These are phyloP conservation scores for Actinia tenebrosa DNA, from an alignment of 64 coral and sea anemone genomes.

Conservation along the genomic window DNA sequence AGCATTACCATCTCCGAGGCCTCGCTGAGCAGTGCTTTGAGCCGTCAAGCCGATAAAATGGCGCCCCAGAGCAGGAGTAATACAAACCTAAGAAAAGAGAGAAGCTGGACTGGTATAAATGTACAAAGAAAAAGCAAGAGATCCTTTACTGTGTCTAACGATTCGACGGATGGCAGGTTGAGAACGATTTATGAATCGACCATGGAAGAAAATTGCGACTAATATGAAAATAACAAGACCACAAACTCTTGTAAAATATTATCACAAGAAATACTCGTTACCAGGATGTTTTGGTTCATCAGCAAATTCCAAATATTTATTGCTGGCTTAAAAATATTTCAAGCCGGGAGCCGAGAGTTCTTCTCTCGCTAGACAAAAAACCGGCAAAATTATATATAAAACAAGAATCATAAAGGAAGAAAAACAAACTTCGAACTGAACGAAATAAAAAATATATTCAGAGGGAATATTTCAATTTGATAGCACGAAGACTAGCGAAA, in stretches of 20 bases:
- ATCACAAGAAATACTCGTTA: not conserved
- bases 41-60: slow-evolving; percentile 1
- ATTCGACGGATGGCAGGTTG: slow-evolving; percentile 8
- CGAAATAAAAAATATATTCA: not conserved
- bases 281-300: not conserved
- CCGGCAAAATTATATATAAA: not conserved
- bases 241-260: not conserved
- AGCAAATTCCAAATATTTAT: not conserved
- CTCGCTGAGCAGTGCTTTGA: slow-evolving; percentile 1
- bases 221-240: not conserved
- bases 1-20: slow-evolving; percentile 23
- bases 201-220: slow-evolving; percentile 13
- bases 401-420: not conserved
- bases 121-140: slow-evolving; percentile 16
- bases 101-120: not conserved
- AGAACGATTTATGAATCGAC: slow-evolving; percentile 24
- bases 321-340: not conserved
- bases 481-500: not conserved
- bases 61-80: slow-evolving; percentile 7
- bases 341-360: not conserved
- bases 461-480: not conserved
- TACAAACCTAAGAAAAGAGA: not conserved
- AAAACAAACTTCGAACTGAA: not conserved
- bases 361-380: not conserved
- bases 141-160: slow-evolving; percentile 20